Evolutionary conservation across 2,888 invertebrate species (phyloP), one percentile per base, ranked within the genome.

Genomic region (Folsomia candida): DNA sequence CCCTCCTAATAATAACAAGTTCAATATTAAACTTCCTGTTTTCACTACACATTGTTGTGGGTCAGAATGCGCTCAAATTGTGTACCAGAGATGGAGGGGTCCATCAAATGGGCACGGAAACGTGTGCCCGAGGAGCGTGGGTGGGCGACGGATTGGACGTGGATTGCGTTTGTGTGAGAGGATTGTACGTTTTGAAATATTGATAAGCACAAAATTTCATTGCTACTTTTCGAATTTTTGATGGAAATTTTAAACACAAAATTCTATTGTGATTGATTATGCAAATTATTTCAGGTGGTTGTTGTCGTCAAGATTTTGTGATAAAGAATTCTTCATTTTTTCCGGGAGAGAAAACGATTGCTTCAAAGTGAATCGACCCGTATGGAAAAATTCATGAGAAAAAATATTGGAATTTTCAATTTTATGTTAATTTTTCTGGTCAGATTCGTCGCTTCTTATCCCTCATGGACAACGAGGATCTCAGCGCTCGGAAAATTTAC

Each of bases 371-470:
- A 54, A 60, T 9, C 11, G 51, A 29, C 54, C 63, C 4, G 68
- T 69, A 61, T 24, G 51, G 4, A 60, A 51, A n/a, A 64, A 64
- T 20, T 3, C 51, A 61, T 11, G 57, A 47, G 11, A 47, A 47
- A 14, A 57, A 57, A 9, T 9, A 57, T 6, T 60, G 6, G 22
- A 60, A 60, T 47, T 47, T 47, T 47, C 47, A 47, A 1, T 24
- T 27, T n/a, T 26, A 22, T 51, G 24, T 18, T 20, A 25, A 51
- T 57, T 6, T 18, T 47, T 47, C 9, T 47, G 47, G 47, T 47
- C 9, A 72, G 72, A 51, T 72, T 24, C 68, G 72, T 6, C 54
- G 72, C 18, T 66, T 72, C 47, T 47, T 62, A n/a, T 68, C 65
- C 4, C 47, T 64, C 3, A 51, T 51, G 64, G 18, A 64, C 14